Conservation (phyloP, 2,113 vertebrate genomes). For the Cathartes aura region DNA sequence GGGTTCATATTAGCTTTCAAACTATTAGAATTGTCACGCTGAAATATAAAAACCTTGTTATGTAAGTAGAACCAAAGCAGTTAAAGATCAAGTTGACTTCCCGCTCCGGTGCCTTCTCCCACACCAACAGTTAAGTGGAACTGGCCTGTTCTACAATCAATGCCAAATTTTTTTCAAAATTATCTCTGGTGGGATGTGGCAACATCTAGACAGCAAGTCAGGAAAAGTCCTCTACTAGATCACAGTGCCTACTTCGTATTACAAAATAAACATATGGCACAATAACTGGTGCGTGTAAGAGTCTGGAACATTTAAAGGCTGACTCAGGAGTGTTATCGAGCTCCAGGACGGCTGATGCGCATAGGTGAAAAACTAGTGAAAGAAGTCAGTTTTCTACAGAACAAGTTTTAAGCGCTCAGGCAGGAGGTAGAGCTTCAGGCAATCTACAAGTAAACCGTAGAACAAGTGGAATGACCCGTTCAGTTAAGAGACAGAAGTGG, state of each 20-base stretch:
- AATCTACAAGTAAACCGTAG: neutral
- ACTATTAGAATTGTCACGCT: rapidly evolving
- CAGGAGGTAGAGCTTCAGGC: neutral
- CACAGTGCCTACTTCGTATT: neutral
- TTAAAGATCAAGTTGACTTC: neutral
- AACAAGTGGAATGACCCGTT: neutral
- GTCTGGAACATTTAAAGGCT: neutral
- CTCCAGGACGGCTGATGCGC: neutral
- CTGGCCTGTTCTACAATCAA: neutral
- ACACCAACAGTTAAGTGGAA: neutral
- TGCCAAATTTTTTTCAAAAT: neutral
- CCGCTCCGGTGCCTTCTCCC: neutral
- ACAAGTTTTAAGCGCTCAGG: neutral
- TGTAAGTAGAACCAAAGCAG: neutral
- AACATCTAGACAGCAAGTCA: neutral
- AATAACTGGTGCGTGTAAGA: rapidly evolving
- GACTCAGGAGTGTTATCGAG: neutral
- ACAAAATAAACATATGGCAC: neutral
- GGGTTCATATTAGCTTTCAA: neutral
- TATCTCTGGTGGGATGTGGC: neutral
- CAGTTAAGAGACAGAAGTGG: neutral
- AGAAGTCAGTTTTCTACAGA: neutral
- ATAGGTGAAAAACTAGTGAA: neutral
- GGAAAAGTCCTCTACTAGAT: neutral
- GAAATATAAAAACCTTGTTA: neutral